These are phyloP conservation scores for Ophthalmotilapia sp. DNA, from an alignment of 2,113 vertebrate species.

Conservation along the genomic window DNA sequence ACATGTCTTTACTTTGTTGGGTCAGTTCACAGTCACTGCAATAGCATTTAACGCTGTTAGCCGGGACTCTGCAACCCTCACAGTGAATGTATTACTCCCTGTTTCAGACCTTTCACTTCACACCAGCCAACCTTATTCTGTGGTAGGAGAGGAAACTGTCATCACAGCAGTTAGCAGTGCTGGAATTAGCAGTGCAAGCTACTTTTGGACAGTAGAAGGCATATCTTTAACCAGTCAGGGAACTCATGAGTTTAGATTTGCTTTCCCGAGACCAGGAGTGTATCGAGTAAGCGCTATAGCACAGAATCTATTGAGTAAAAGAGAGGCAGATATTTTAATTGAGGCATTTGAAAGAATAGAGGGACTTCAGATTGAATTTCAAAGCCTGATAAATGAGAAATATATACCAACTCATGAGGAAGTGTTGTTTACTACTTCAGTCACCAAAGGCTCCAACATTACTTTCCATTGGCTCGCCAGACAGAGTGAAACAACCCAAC, in stretches of 20 bases:
- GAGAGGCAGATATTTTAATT: constrained; percentile 42
- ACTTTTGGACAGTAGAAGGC: constrained; percentile 65
- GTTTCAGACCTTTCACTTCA: constrained; percentile 54
- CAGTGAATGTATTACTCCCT: constrained; percentile 51
- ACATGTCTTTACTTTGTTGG: constrained; percentile 56
- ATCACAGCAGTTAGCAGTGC: constrained; percentile 53
- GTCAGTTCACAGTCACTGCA: constrained; percentile 53
- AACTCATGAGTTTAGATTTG: constrained; percentile 38
- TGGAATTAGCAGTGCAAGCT: constrained; percentile 34
- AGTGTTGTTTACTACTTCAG: constrained; percentile 41
- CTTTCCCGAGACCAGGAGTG: constrained; percentile 58
- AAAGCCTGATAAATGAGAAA: constrained; percentile 30
- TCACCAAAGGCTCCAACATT: constrained; percentile 66
- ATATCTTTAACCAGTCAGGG: constrained; percentile 17
- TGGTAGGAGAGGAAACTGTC: constrained; percentile 45
- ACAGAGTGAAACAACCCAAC: not conserved
- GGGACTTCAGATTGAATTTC: constrained; percentile 50
- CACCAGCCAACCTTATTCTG: constrained; percentile 27
- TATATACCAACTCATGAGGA: constrained; percentile 58
- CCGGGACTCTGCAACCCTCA: constrained; percentile 8
- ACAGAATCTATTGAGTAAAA: constrained; percentile 57
- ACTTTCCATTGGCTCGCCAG: constrained; percentile 61
- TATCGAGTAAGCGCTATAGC: constrained; percentile 57
- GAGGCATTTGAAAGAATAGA: constrained; percentile 66
- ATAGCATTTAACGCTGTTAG: constrained; percentile 69